Evolutionary conservation across 2,888 invertebrate genomes (phyloP).

Genomic region (Ichneumon xanthorius): DNA sequence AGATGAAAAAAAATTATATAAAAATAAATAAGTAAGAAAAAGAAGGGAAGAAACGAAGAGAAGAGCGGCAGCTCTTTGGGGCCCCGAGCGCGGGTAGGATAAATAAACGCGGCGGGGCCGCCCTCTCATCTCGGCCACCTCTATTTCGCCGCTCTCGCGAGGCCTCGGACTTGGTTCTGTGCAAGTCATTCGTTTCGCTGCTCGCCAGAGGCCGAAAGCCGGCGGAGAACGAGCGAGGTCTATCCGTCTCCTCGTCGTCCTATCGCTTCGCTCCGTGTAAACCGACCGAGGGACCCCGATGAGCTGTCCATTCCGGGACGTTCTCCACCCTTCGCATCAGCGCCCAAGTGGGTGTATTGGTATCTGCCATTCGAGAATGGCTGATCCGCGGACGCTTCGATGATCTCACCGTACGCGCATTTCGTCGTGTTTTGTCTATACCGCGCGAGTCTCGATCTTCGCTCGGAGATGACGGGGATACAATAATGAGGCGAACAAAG

Average conservation of each 20-base stretch:
- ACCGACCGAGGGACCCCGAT: constrained; percentile 2
- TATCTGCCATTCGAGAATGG: constrained; percentile 60
- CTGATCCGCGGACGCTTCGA: constrained; percentile 37
- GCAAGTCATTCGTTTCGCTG: constrained; percentile 63
- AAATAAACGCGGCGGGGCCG: constrained; percentile 83
- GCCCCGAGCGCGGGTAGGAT: constrained; percentile 78
- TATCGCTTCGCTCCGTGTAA: constrained; percentile 14
- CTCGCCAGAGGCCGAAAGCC: constrained; percentile 10
- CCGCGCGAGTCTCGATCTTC: background rate
- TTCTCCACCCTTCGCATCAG: constrained; percentile 6
- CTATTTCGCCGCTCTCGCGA: constrained; percentile 79
- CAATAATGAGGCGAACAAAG: constrained; percentile 11
- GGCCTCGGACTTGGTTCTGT: constrained; percentile 30
- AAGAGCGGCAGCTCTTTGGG: constrained; percentile 62
- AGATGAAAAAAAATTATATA: constrained; percentile 21
- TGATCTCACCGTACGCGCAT: constrained; percentile 39
- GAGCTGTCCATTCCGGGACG: constrained; percentile 49
- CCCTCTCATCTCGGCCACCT: constrained; percentile 84
- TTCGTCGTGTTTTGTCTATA: constrained; percentile 27
- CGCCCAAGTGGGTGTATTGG: constrained; percentile 61
- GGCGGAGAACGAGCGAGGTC: constrained; percentile 38
- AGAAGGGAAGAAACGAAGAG: constrained; percentile 13
- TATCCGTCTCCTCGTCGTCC: background rate
- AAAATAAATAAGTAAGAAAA: background rate
- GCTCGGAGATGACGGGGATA: constrained; percentile 38